phyloP scores from a whole-genome alignment of 2,888 invertebrate genomes.

The Cynaeus angustus region DNA sequence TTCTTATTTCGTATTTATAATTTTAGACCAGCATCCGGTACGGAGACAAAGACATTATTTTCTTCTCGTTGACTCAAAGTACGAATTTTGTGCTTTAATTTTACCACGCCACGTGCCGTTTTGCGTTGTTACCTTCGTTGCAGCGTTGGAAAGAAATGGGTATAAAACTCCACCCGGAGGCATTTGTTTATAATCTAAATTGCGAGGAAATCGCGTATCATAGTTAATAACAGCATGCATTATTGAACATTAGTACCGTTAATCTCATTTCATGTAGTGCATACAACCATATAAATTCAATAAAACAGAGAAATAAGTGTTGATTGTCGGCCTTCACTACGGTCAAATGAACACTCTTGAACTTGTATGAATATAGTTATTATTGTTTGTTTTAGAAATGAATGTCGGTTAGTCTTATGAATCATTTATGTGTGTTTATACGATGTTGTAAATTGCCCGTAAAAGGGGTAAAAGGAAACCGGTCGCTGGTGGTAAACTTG shows the following conservation, averaged over 20 bases:
- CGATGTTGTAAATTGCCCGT: not conserved
- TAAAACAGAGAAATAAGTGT: slow-evolving; percentile 54
- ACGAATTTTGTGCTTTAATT: not conserved
- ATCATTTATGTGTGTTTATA: slow-evolving; percentile 44
- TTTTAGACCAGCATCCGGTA: slow-evolving; percentile 64
- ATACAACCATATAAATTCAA: slow-evolving; percentile 52
- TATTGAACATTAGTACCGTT: slow-evolving; percentile 55
- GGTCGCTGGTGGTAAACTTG: not conserved
- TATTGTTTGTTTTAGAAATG: slow-evolving; percentile 51
- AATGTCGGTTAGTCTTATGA: slow-evolving; percentile 41
- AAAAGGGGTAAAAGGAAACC: not conserved
- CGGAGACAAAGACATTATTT: slow-evolving; percentile 52
- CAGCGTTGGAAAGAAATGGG: slow-evolving; percentile 23
- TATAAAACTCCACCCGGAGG: slow-evolving; percentile 28
- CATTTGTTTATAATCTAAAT: slow-evolving; percentile 40
- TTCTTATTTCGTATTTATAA: slow-evolving; percentile 64
- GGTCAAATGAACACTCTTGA: slow-evolving; percentile 59
- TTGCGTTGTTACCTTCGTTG: slow-evolving; percentile 1
- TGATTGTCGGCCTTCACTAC: slow-evolving; percentile 59
- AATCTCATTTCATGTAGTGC: slow-evolving; percentile 55
- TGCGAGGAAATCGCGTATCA: slow-evolving; percentile 47
- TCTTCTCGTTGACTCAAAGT: slow-evolving; percentile 14
- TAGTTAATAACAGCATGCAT: slow-evolving; percentile 46
- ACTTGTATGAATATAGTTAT: slow-evolving; percentile 57
- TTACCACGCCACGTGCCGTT: not conserved